phyloP scores from a whole-genome alignment of 2,888 invertebrate genomes.

The Cinara cedri region DNA sequence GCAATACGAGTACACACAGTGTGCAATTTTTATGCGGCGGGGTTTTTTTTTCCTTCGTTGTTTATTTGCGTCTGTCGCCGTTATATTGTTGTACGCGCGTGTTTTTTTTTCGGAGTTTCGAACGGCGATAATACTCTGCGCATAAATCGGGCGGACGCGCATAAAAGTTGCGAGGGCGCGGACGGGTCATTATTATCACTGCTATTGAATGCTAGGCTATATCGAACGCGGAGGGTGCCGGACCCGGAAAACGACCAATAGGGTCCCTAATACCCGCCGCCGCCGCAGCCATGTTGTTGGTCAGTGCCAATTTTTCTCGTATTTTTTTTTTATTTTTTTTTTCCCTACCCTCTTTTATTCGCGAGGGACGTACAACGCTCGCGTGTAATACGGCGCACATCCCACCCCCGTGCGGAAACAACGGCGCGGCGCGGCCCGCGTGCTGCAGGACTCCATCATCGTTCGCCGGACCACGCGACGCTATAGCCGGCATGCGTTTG shows the following conservation, averaged over 20 bases:
- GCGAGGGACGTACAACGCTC: not conserved
- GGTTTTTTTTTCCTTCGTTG: not conserved
- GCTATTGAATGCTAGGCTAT: too few relatives aligned
- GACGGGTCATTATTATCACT: conserved; percentile 17
- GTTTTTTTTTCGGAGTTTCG: not conserved
- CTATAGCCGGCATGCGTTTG: conserved; percentile 18
- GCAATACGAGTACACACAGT: too few relatives aligned
- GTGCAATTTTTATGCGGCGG: not conserved
- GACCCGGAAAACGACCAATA: conserved; percentile 37
- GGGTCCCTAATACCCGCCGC: conserved; percentile 47
- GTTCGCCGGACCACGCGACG: not conserved
- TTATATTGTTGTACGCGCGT: not conserved
- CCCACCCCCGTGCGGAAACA: conserved; percentile 34
- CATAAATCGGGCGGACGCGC: not conserved
- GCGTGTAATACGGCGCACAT: not conserved
- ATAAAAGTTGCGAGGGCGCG: conserved; percentile 44
- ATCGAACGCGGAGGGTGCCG: conserved; percentile 28
- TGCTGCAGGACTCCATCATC: conserved; percentile 24
- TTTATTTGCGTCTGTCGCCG: not conserved
- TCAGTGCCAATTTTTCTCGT: conserved; percentile 52
- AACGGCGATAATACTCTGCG: not conserved
- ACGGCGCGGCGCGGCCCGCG: not conserved
- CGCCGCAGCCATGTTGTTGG: conserved; percentile 54
- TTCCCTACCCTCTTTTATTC: not conserved
- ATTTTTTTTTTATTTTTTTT: not conserved